These are phyloP conservation scores for Agrochola lota DNA, from an alignment of 2,888 invertebrate genomes.

Conservation along the genomic window DNA sequence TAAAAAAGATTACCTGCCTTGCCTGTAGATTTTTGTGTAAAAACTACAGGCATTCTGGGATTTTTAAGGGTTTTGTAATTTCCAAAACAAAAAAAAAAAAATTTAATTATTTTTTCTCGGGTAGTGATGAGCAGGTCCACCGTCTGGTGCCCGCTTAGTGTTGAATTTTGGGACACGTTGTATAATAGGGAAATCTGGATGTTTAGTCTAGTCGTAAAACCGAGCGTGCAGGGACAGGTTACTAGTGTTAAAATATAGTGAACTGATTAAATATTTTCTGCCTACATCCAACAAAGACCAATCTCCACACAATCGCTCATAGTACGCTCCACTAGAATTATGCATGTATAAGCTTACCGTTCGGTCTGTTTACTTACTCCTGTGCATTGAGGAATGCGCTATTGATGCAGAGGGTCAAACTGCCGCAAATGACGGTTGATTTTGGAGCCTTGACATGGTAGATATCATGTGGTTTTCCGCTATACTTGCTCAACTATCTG, in stretches of 20 bases:
- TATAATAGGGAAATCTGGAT: neutral
- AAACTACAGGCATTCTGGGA: too few relatives aligned
- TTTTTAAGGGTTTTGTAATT: too few relatives aligned
- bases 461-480: neutral
- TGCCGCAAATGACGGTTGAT: conserved; percentile 13
- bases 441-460: conserved; percentile 17
- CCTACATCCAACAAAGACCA: neutral
- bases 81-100: too few relatives aligned
- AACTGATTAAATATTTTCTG: neutral
- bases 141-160: too few relatives aligned
- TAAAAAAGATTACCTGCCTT: too few relatives aligned
- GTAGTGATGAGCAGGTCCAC: too few relatives aligned
- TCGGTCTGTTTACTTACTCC: conserved; percentile 31
- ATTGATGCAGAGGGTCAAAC: conserved; percentile 9
- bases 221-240: neutral
- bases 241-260: neutral
- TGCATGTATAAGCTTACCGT: conserved; percentile 37
- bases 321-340: conserved; percentile 21
- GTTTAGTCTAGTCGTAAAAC: neutral
- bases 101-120: too few relatives aligned
- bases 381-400: conserved; percentile 25
- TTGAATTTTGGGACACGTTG: too few relatives aligned
- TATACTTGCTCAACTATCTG: neutral
- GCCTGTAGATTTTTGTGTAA: too few relatives aligned
- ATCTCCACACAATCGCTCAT: conserved; percentile 25